These are phyloP conservation scores for Trichopria drosophilae DNA, from an alignment of 2,888 invertebrate genomes.

Conservation along the genomic window DNA sequence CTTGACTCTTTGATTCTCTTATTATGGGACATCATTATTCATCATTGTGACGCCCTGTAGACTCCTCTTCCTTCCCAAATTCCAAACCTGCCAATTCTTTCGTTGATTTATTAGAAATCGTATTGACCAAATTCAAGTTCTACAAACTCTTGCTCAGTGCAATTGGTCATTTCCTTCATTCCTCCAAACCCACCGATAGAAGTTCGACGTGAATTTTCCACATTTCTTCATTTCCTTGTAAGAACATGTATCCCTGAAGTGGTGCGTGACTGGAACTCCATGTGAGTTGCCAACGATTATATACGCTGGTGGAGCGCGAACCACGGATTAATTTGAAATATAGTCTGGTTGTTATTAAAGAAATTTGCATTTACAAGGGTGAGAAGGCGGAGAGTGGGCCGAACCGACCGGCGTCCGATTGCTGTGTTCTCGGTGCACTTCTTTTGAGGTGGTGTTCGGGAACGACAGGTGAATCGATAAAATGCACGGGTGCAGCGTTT, in stretches of 20 bases:
- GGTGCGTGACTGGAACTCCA: constrained; percentile 7
- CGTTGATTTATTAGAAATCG: no score
- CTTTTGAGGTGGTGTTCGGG: neutral
- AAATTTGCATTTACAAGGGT: constrained; percentile 54
- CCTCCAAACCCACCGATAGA: no score
- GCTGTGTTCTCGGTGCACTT: neutral
- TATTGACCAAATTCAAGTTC: no score
- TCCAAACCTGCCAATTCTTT: constrained; percentile 23
- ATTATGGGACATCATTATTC: no score
- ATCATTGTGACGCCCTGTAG: no score
- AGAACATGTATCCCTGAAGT: no score
- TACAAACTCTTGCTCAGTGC: no score
- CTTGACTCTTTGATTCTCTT: no score
- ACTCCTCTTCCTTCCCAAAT: constrained; percentile 19
- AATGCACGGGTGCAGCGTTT: constrained; percentile 6
- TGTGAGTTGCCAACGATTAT: constrained; percentile 41
- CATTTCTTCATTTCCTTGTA: no score
- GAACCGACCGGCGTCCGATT: constrained; percentile 25
- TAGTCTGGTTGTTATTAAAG: constrained; percentile 52
- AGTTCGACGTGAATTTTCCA: no score
- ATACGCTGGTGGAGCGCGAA: constrained; percentile 39
- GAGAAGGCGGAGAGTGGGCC: constrained; percentile 45
- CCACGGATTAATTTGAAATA: constrained; percentile 48
- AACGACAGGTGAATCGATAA: neutral
- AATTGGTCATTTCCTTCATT: no score